Percentiles rank a stretch among this genome's conserved stretches.
These are phyloP conservation scores for Hippocampus guttulatus DNA, from an alignment of 2,113 vertebrate genomes.

Conservation along the genomic window DNA sequence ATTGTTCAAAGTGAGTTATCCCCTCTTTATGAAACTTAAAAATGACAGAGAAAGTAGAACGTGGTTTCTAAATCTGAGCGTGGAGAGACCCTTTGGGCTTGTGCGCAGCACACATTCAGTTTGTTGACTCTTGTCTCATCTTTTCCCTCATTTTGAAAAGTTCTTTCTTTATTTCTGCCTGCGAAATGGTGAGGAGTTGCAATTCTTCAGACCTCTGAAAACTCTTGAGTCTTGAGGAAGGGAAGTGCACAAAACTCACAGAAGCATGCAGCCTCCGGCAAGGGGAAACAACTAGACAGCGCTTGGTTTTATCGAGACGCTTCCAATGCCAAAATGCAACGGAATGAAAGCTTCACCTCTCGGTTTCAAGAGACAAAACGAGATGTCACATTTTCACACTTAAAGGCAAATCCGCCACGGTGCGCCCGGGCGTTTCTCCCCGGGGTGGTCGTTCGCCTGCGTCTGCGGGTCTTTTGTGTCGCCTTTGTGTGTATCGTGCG, in stretches of 20 bases:
- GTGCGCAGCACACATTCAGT: background rate
- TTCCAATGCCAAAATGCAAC: constrained; percentile 4
- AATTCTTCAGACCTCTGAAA: constrained; percentile 5
- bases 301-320: background rate
- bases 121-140: constrained; percentile 12
- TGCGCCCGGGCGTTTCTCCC: constrained; percentile 2
- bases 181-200: constrained; percentile 1
- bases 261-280: background rate
- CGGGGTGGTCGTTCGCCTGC: constrained; percentile 5
- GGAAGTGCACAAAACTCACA: background rate
- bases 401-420: background rate
- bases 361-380: background rate
- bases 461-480: constrained; percentile 9
- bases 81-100: constrained; percentile 3
- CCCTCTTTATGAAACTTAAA: background rate
- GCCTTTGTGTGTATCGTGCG: constrained; percentile 9
- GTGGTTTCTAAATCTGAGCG: constrained; percentile 1
- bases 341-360: background rate
- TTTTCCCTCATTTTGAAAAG: constrained; percentile 1
- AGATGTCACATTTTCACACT: background rate
- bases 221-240: background rate
- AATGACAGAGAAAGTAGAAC: background rate
- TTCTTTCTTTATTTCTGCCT: background rate
- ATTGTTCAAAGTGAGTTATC: background rate
- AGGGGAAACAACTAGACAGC: background rate